Evolutionary conservation across 2,888 invertebrate species (phyloP).

Genomic region (Apoda limacodes): DNA sequence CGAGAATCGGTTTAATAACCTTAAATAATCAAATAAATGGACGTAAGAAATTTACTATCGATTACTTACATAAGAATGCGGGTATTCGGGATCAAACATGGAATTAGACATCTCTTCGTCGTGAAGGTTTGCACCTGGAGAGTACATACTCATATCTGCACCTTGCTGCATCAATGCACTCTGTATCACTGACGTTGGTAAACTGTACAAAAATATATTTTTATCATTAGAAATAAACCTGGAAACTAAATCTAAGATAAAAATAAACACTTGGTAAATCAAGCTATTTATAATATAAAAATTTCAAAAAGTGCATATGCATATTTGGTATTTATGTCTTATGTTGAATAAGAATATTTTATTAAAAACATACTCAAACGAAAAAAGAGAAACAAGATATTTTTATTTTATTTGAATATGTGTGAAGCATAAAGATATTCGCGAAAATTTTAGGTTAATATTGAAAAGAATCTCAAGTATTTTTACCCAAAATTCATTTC

Average conservation of each 20-base stretch:
- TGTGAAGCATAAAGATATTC: too few relatives aligned
- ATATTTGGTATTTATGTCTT: too few relatives aligned
- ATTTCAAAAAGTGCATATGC: too few relatives aligned
- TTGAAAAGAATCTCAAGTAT: too few relatives aligned
- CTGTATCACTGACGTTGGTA: slow-evolving; percentile 58
- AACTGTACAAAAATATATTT: slow-evolving; percentile 38
- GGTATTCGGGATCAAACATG: slow-evolving; percentile 47
- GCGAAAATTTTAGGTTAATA: background rate
- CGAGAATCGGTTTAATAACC: slow-evolving; percentile 23
- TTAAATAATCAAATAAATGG: slow-evolving; percentile 18
- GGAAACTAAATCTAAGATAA: too few relatives aligned
- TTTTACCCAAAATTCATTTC: slow-evolving; percentile 85
- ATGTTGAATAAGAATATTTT: too few relatives aligned
- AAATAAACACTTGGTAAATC: too few relatives aligned
- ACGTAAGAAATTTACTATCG: slow-evolving; percentile 8
- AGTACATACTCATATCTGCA: slow-evolving; percentile 58
- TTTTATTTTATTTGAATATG: too few relatives aligned
- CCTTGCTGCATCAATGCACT: slow-evolving; percentile 59
- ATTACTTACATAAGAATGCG: slow-evolving; percentile 51
- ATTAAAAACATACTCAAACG: too few relatives aligned
- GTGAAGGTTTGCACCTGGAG: slow-evolving; percentile 50
- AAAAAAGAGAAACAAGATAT: too few relatives aligned
- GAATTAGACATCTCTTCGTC: slow-evolving; percentile 58
- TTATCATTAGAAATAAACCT: too few relatives aligned
- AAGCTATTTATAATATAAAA: too few relatives aligned